Evolutionary conservation across 2,888 invertebrate genomes (phyloP).

Genomic region (Pterobdella sp.): DNA sequence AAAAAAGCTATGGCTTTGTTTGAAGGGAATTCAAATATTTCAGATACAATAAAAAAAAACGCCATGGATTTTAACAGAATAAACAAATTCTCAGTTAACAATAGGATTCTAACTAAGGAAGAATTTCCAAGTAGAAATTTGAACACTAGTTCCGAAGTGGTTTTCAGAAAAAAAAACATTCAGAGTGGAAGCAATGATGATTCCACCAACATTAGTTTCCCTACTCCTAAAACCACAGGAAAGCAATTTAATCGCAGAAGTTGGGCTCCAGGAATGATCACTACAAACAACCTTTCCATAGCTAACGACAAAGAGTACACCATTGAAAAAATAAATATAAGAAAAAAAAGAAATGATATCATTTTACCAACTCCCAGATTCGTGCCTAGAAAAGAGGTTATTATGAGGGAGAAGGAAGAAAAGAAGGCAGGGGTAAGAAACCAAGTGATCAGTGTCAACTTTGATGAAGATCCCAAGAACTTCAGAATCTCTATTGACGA

Average conservation of each 20-base stretch:
- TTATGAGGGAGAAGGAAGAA: neutral
- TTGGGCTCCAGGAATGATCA: slow-evolving; percentile 2
- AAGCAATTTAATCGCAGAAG: too few species aligned
- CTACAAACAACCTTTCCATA: neutral
- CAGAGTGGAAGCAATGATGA: neutral
- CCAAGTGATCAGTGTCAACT: neutral
- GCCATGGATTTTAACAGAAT: too few species aligned
- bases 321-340: neutral
- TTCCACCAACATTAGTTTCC: too few species aligned
- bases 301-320: slow-evolving; percentile 13
- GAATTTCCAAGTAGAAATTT: too few species aligned
- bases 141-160: neutral
- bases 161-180: neutral
- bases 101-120: too few species aligned
- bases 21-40: neutral
- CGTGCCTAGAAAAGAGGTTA: neutral
- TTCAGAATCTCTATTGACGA: neutral
- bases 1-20: neutral
- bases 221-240: too few species aligned
- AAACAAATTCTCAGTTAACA: too few species aligned
- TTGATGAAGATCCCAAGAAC: neutral
- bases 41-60: too few species aligned
- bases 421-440: neutral
- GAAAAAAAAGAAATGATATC: neutral
- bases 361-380: neutral